Evolutionary conservation across 2,888 invertebrate species (phyloP).

Genomic region (Standfussiana lucernea): DNA sequence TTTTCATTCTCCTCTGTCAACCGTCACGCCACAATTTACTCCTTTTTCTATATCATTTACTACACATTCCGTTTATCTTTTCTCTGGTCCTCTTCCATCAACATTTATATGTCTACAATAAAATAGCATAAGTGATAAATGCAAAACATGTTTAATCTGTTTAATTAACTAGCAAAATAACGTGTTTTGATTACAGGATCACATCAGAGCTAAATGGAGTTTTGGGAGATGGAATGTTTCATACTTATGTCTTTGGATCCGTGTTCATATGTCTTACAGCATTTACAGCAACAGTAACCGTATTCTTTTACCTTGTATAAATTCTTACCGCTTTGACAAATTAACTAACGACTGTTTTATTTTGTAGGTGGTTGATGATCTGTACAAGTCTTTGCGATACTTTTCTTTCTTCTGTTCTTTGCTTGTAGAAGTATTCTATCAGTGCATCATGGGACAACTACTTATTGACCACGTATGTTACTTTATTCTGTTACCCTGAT

Average conservation of each 20-base stretch:
- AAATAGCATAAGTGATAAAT: background rate
- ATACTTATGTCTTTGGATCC: constrained; percentile 82
- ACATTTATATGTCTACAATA: background rate
- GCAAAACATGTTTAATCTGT: background rate
- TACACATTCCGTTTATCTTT: background rate
- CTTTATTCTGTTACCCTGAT: background rate
- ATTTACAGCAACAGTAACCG: constrained; percentile 82
- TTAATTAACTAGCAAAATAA: background rate
- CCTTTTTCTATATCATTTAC: background rate
- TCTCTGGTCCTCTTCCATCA: background rate
- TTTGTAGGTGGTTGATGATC: constrained; percentile 81
- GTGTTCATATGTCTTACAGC: constrained; percentile 85
- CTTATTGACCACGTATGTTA: constrained; percentile 80
- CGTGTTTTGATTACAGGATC: constrained; percentile 75
- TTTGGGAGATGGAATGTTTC: constrained; percentile 81
- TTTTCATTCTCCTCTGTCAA: background rate
- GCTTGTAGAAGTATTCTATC: constrained; percentile 79
- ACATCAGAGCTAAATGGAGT: constrained; percentile 76
- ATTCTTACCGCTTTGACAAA: background rate
- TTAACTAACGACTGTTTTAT: constrained; percentile 3
- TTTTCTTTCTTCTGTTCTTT: constrained; percentile 83
- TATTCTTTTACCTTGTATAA: background rate
- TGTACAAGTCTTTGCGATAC: constrained; percentile 81
- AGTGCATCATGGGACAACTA: constrained; percentile 84
- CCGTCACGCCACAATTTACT: background rate